Percentiles rank a stretch among this genome's conserved stretches.
These are phyloP conservation scores for Diabrotica virgifera DNA, from an alignment of 1,140 invertebrate genomes.

Conservation along the genomic window DNA sequence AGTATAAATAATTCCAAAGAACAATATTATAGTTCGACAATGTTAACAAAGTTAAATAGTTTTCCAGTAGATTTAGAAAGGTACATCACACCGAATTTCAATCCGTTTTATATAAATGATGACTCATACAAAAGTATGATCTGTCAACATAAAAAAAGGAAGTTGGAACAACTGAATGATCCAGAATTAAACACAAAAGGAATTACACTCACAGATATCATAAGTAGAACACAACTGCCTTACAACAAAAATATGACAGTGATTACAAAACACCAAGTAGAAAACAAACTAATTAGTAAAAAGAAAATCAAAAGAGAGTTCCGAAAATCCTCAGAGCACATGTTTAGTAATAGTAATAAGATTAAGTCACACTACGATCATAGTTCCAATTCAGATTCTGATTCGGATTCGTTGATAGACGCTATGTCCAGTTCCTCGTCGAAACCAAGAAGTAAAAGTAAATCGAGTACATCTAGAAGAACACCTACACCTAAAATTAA, in stretches of 20 bases:
- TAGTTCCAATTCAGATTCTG: slow-evolving; percentile 45
- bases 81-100: slow-evolving; percentile 45
- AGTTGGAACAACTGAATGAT: slow-evolving; percentile 51
- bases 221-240: slow-evolving; percentile 46
- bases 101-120: slow-evolving; percentile 57
- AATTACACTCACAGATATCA: slow-evolving; percentile 39
- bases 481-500: slow-evolving; percentile 25
- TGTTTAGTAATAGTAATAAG: slow-evolving; percentile 8
- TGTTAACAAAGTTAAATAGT: slow-evolving; percentile 46
- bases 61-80: slow-evolving; percentile 49
- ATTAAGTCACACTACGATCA: slow-evolving; percentile 25
- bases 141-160: slow-evolving; percentile 60
- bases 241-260: slow-evolving; percentile 47
- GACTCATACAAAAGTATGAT: slow-evolving; percentile 68
- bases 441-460: slow-evolving; percentile 25
- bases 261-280: slow-evolving; percentile 43
- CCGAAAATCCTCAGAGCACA: slow-evolving; percentile 25
- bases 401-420: slow-evolving; percentile 44
- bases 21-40: slow-evolving; percentile 51
- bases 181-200: slow-evolving; percentile 40
- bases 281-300: slow-evolving; percentile 34
- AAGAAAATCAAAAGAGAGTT: slow-evolving; percentile 40
- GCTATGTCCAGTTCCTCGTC: slow-evolving; percentile 26
- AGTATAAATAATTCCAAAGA: slow-evolving; percentile 50
- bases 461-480: slow-evolving; percentile 13